Base-by-base conservation (phyloP, 2,797 vertebrate genomes). In the Chelmon rostratus region DNA sequence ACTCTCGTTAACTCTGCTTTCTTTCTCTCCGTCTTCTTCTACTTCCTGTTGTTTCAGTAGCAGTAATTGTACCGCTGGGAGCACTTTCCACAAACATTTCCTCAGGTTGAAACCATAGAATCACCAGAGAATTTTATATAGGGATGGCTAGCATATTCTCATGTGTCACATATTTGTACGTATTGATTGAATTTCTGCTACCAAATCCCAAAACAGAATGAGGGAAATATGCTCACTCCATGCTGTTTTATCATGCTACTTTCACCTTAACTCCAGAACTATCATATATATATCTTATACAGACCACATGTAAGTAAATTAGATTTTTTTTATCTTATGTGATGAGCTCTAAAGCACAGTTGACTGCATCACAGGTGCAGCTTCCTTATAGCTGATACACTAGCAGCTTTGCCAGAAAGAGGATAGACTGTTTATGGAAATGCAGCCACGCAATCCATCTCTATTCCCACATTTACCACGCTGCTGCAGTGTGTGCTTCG, bases 1-100 rank as follows among this genome's bases (percentile, higher is more conserved):
- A 31, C 16, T 75, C 5, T 44, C 18, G 46, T 73, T 73, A 61
- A 58, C 35, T 47, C 19, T 1, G 5, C 25, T 31, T 66, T 67
- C 0, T 12, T 71, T 28, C 18, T 50, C 40, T 23, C 15, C 19
- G 2, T 54, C n/a, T 18, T 69, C 38, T 69, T 49, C n/a, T 50
- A 7, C 33, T 25, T 72, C 6, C 12, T 53, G 28, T 54, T 68
- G 69, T 79, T 86, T 73, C 47, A 47, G 57, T 21, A 28, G 68
- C 54, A 70, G 25, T 83, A 87, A 87, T 85, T 86, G 71, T 68
- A 78, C 85, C 69, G 49, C 13, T 44, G 78, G 79, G 85, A 91
- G 33, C 31, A 58, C n/a, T 72, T 78, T 63, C 33, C 33, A 52
- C 74, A 68, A 65, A 71, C 28, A 56, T 58, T 18, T 76, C 54